Evolutionary conservation across 2,113 vertebrate genomes (phyloP), one percentile per base, ranked within the genome.

Genomic region (human): DNA sequence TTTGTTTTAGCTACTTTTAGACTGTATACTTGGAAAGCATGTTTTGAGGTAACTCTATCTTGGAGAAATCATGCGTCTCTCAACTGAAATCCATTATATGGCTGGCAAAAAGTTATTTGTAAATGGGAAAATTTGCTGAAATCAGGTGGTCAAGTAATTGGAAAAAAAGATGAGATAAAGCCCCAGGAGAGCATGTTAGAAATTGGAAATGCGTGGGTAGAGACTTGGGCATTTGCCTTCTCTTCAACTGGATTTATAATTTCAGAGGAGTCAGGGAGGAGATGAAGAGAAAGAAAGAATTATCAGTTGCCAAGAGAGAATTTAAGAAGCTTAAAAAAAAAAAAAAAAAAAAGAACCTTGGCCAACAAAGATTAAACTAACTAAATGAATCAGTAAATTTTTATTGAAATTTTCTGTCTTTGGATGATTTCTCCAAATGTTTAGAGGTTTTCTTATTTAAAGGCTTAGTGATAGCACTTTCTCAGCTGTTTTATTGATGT

Each of bases 361-460:
- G 55, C 76, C 52, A 16, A 55, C 43, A 82, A 90, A 89, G 52
- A 55, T 76, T 66, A 94, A 91, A 64, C 59, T 93, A 75, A 90
- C 13, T 80, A 79, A 93, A 90, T 70, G 57, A 96, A 22, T 84
- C 84, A 35, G 52, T 82, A 59, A 80, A 86, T 0, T 59, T 95
- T 66, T 81, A 72, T 20, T 88, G 80, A 85, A 76, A n/a, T 86
- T 59, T 61, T 73, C 6, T 72, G 17, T 88, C 30, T 93, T 83
- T 43, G 66, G 66, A 52, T 90, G 35, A 70, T 89, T 85, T 96
- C 59, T 89, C 50, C 50, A 89, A 94, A 61, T 95, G 45, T 92
- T 96, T 96, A 72, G 59, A 89, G 22, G 48, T 20, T 90, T 96
- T 81, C 40, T 95, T 92, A 59, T 76, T 91, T 78, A 82, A 80